These are phyloP conservation scores for Channa maculata DNA, from an alignment of 2,113 vertebrate species.

Conservation along the genomic window DNA sequence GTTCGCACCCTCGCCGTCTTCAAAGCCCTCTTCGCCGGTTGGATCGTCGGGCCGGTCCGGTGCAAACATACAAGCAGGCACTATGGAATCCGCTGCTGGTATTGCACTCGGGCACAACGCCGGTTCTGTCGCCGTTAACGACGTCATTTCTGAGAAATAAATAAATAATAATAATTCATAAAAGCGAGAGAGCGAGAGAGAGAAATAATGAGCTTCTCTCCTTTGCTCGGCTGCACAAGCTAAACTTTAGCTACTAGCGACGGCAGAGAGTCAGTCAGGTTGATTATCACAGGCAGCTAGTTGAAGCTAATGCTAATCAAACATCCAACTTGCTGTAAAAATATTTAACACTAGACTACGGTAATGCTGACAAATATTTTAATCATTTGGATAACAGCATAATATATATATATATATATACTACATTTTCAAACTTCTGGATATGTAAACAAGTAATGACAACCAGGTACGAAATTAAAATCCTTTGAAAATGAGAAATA, in stretches of 20 bases:
- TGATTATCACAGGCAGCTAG: slow-evolving; percentile 8
- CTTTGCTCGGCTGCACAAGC: not conserved
- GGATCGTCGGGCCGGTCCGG: slow-evolving; percentile 83
- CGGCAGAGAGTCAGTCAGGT: slow-evolving; percentile 21
- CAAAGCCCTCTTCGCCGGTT: slow-evolving; percentile 55
- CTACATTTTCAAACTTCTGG: not conserved
- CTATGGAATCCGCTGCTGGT: slow-evolving; percentile 78
- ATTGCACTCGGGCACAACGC: slow-evolving; percentile 62
- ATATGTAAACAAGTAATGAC: not conserved
- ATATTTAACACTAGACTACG: not conserved
- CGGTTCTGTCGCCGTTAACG: slow-evolving; percentile 69
- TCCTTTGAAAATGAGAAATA: not conserved
- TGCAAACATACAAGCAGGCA: slow-evolving; percentile 92
- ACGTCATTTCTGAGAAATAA: slow-evolving; percentile 74
- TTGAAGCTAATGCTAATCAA: slow-evolving; percentile 50
- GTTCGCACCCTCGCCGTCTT: slow-evolving; percentile 76
- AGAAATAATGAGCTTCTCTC: too few relatives aligned
- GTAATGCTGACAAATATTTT: not conserved
- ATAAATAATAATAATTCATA: not conserved
- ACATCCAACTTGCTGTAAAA: slow-evolving; percentile 25
- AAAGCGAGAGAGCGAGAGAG: too few relatives aligned
- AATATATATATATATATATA: too few relatives aligned
- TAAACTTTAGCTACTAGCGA: slow-evolving; percentile 24
- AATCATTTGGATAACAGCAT: not conserved
- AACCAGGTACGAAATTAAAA: not conserved